Conservation (phyloP, 1,140 invertebrate genomes). For the Batillaria attramentaria region DNA sequence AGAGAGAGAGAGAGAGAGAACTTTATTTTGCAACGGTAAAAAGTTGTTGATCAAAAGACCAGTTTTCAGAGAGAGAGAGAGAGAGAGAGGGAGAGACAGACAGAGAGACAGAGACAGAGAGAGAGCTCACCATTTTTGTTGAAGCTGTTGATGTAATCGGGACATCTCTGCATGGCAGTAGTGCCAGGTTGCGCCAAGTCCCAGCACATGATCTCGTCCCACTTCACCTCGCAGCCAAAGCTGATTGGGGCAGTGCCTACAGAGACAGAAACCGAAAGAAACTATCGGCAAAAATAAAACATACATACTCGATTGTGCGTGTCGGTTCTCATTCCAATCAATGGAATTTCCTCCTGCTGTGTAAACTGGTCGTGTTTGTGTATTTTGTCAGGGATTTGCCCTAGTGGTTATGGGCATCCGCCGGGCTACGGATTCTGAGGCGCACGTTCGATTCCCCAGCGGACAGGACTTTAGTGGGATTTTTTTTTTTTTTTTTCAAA, state of each 20-base stretch:
- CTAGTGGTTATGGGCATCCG: background rate
- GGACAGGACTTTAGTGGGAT: no score
- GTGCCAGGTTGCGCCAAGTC: slow-evolving; percentile 79
- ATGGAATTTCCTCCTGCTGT: no score
- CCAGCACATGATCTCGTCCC: slow-evolving; percentile 85
- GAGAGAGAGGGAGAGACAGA: slow-evolving; percentile 1
- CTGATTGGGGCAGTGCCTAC: slow-evolving; percentile 19
- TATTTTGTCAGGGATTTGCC: background rate
- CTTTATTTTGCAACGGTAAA: no score
- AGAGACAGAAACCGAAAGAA: background rate
- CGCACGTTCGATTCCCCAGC: background rate
- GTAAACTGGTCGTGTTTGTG: no score
- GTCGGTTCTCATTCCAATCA: no score
- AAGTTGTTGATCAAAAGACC: no score
- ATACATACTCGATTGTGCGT: no score
- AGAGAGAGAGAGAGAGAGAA: no score
- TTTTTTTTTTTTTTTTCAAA: no score
- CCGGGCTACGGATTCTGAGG: background rate
- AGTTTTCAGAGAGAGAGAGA: no score
- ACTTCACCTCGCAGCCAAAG: slow-evolving; percentile 44
- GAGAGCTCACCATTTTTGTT: slow-evolving; percentile 45
- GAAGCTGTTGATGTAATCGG: slow-evolving; percentile 83
- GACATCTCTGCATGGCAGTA: slow-evolving; percentile 79
- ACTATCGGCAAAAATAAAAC: background rate
- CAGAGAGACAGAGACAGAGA: background rate